A percentile compares a stretch with the other conserved stretches of the same genome.
These are phyloP conservation scores for Calephelis virginiensis DNA, from an alignment of 1,140 invertebrate genomes.

Conservation along the genomic window DNA sequence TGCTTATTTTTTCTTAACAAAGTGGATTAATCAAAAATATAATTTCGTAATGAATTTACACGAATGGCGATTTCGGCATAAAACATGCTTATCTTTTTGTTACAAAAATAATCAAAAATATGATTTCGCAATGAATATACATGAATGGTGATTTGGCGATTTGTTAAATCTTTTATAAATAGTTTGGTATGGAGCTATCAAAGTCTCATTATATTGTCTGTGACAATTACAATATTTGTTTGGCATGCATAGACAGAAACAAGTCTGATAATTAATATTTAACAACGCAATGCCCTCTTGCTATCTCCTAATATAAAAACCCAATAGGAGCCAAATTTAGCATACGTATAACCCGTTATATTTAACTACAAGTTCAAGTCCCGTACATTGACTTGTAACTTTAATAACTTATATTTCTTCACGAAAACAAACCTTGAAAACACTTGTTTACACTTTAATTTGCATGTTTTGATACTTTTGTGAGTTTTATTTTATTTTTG, in stretches of 20 bases:
- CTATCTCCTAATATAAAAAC: neutral
- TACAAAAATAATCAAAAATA: no score
- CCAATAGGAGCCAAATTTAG: slow-evolving; percentile 4
- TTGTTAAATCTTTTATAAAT: neutral
- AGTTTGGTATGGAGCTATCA: neutral
- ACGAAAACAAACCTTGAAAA: neutral
- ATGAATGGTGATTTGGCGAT: neutral
- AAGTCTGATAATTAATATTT: neutral
- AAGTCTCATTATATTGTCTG: neutral
- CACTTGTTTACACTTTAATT: neutral
- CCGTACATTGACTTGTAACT: neutral
- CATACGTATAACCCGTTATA: neutral
- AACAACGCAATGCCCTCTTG: neutral
- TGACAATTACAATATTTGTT: slow-evolving; percentile 3
- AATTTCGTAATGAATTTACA: no score
- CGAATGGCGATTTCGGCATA: no score
- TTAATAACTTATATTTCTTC: neutral
- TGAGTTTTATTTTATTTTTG: neutral
- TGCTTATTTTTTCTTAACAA: no score
- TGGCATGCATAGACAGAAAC: slow-evolving; percentile 1
- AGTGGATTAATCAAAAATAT: no score
- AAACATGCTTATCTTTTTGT: no score
- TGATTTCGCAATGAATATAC: no score
- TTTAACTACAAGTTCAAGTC: slow-evolving; percentile 5
- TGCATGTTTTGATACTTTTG: neutral